A percentile compares a stretch with the other conserved stretches of the same genome.
Evolutionary conservation across 2,888 invertebrate genomes (phyloP).

Genomic region (Exocentrus adspersus): DNA sequence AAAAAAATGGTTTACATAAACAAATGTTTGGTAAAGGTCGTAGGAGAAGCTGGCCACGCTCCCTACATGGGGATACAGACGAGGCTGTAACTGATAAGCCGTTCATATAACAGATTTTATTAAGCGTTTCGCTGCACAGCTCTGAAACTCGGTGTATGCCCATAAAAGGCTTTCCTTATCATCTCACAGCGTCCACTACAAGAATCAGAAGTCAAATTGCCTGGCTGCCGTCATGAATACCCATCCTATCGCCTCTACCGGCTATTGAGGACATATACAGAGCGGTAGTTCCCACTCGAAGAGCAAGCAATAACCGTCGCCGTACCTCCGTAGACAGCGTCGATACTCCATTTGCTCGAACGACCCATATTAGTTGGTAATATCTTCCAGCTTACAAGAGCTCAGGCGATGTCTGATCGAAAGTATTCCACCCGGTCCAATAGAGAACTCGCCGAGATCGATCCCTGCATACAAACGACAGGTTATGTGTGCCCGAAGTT

Average conservation of each 20-base stretch:
- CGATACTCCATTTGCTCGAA: constrained; percentile 35
- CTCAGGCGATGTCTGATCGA: constrained; percentile 52
- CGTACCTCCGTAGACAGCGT: constrained; percentile 19
- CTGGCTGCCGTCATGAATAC: background rate
- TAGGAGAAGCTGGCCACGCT: too few species aligned
- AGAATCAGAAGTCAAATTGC: constrained; percentile 1
- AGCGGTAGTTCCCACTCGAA: background rate
- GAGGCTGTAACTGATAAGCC: too few species aligned
- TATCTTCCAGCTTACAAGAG: constrained; percentile 47
- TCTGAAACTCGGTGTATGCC: too few species aligned
- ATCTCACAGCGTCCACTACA: background rate
- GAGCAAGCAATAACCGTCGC: constrained; percentile 12
- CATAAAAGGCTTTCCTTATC: background rate
- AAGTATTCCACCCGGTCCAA: constrained; percentile 53
- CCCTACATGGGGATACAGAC: too few species aligned
- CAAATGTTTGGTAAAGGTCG: too few species aligned
- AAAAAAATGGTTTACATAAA: too few species aligned
- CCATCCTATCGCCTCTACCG: background rate
- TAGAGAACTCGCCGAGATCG: constrained; percentile 48
- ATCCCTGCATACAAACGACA: constrained; percentile 54
- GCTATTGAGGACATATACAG: background rate
- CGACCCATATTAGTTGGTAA: constrained; percentile 47
- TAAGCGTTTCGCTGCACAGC: too few species aligned
- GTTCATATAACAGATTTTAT: too few species aligned
- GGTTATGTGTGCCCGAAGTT: constrained; percentile 44